Evolutionary conservation across 1,140 invertebrate genomes (phyloP), one percentile per base, ranked within the genome.

Genomic region (Aleiodes sp.): DNA sequence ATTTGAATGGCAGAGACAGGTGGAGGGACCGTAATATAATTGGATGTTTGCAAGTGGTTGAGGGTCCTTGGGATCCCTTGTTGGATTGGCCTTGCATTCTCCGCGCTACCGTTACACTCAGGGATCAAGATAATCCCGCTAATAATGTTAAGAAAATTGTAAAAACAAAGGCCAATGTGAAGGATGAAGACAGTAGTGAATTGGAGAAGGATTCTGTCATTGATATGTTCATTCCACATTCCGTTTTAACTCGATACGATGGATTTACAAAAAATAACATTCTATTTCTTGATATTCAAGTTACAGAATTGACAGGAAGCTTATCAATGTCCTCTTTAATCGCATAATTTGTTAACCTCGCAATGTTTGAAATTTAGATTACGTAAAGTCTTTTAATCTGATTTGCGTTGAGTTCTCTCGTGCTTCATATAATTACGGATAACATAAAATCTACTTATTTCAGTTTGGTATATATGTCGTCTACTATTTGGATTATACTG

Each of bases 391-490:
- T 0, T 43, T 72, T 72, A 31, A 16, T 31, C 14, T 60, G 28
- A 14, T 26, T 61, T 12, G 29, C 65, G 7, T 21, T 31, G n/a
- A n/a, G n/a, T n/a, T n/a, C n/a, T n/a, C n/a, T n/a, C n/a, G n/a
- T n/a, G n/a, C n/a, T n/a, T n/a, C n/a, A n/a, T n/a, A n/a, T n/a
- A n/a, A n/a, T n/a, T n/a, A n/a, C n/a, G n/a, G n/a, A n/a, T n/a
- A n/a, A n/a, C n/a, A n/a, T n/a, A n/a, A n/a, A n/a, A n/a, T 9
- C 6, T 14, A 21, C 46, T 75, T 74, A 76, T 87, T 85, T 10
- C 82, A 94, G 93, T 87, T 93, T 76, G 94, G 94, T n/a, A 92
- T 96, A 65, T 91, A 91, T 68, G 89, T 95, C 3, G 89, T 96
- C 0, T 95, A 96, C 79, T 95, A 94, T 78, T 81, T 96, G 76